Evolutionary conservation across 2,797 vertebrate species (phyloP).

Genomic region (Eulemur coronatus): DNA sequence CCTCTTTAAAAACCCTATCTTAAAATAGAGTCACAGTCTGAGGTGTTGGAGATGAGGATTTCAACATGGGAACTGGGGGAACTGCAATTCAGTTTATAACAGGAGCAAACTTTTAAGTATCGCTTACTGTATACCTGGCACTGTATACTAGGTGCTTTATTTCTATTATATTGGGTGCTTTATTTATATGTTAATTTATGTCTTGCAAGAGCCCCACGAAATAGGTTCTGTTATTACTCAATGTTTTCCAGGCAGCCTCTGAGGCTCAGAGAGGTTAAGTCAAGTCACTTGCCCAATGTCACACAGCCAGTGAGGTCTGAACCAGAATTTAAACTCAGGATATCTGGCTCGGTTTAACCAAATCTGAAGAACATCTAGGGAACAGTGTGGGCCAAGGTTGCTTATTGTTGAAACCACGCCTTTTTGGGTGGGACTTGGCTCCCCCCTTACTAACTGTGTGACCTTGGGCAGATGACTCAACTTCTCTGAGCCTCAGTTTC

Average conservation of each 20-base stretch:
- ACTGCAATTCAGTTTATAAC: not conserved
- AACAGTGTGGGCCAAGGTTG: not conserved
- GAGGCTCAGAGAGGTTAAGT: not conserved
- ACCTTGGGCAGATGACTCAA: not conserved
- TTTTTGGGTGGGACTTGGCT: not conserved
- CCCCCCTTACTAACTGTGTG: accelerated
- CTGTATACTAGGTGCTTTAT: not conserved
- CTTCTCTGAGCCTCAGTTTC: not conserved
- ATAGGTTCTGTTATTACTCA: not conserved
- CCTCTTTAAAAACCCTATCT: not conserved
- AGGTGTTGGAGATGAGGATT: not conserved
- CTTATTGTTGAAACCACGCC: not conserved
- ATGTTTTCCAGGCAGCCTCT: not conserved
- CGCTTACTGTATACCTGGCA: not conserved
- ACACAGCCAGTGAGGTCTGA: not conserved
- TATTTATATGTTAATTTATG: not conserved
- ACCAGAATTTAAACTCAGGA: not conserved
- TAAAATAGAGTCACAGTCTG: not conserved
- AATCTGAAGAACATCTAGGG: not conserved
- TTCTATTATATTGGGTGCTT: too few relatives aligned
- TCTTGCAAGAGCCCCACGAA: not conserved
- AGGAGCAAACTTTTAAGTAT: not conserved
- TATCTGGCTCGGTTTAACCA: not conserved
- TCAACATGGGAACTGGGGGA: not conserved
- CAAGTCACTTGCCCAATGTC: not conserved